These are phyloP conservation scores for Probaryconus sp. DNA, from an alignment of 1,140 invertebrate species.

Conservation along the genomic window DNA sequence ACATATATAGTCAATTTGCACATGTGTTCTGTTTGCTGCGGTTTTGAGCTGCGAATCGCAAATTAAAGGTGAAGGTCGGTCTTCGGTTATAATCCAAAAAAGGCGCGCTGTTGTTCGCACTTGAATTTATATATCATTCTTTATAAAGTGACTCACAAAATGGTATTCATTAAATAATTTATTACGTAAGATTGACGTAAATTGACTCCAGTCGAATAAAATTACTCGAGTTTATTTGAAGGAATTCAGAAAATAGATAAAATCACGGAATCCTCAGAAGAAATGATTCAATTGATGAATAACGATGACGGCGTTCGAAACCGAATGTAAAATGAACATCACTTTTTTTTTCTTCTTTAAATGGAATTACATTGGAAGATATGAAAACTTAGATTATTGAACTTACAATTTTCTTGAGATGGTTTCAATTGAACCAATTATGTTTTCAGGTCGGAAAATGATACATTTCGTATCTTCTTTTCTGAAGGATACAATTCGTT, in stretches of 20 bases:
- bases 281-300: no score
- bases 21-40: not conserved
- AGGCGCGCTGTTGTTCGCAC: constrained; percentile 12
- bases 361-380: no score
- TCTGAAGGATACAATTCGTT: no score
- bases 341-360: no score
- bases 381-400: no score
- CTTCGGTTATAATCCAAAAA: constrained; percentile 20
- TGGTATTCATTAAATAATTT: constrained; percentile 5
- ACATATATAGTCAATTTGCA: not conserved
- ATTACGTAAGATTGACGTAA: constrained; percentile 6
- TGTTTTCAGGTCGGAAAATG: not conserved
- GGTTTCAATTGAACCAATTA: no score
- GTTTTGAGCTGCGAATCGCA: constrained; percentile 15
- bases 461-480: constrained; percentile 7
- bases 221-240: not conserved
- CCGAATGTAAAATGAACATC: no score
- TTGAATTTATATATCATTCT: constrained; percentile 21
- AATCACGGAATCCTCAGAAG: constrained; percentile 14
- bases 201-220: not conserved
- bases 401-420: no score
- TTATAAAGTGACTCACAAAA: constrained; percentile 22
- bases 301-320: no score
- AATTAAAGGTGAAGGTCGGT: constrained; percentile 35
- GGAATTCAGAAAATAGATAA: constrained; percentile 17